A percentile compares a stretch with the other conserved stretches of the same genome.
phyloP scores from a whole-genome alignment of 2,888 invertebrate species.

The Tipula confusa region DNA sequence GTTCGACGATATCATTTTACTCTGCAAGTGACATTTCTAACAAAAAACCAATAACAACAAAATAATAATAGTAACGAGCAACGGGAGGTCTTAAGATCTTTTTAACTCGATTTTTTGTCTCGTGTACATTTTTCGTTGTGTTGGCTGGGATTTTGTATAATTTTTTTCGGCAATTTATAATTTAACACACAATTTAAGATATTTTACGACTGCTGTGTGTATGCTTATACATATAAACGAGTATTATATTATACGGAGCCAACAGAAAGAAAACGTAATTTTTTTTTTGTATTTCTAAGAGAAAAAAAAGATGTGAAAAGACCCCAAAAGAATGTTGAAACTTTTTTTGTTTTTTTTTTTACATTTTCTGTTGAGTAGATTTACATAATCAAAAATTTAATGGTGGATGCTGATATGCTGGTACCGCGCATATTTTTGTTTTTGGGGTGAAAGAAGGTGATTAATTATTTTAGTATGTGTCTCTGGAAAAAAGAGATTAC shows the following conservation, averaged over 20 bases:
- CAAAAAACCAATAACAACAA: background rate
- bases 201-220: background rate
- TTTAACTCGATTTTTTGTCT: background rate
- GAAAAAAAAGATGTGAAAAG: background rate
- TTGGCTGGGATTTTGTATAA: background rate
- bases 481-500: background rate
- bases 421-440: background rate
- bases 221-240: background rate
- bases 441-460: background rate
- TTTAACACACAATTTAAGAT: conserved; percentile 14
- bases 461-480: background rate
- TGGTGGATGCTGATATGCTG: background rate
- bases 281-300: background rate
- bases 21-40: conserved; percentile 12
- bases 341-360: background rate
- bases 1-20: background rate
- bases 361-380: background rate
- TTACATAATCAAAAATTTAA: background rate
- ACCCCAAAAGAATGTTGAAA: background rate
- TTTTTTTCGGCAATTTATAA: background rate
- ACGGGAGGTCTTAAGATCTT: conserved; percentile 3
- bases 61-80: too few species aligned
- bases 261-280: background rate
- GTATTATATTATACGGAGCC: background rate
- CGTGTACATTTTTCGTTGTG: background rate